These are phyloP conservation scores for Myopa testacea DNA, from an alignment of 2,888 invertebrate genomes.

Conservation along the genomic window DNA sequence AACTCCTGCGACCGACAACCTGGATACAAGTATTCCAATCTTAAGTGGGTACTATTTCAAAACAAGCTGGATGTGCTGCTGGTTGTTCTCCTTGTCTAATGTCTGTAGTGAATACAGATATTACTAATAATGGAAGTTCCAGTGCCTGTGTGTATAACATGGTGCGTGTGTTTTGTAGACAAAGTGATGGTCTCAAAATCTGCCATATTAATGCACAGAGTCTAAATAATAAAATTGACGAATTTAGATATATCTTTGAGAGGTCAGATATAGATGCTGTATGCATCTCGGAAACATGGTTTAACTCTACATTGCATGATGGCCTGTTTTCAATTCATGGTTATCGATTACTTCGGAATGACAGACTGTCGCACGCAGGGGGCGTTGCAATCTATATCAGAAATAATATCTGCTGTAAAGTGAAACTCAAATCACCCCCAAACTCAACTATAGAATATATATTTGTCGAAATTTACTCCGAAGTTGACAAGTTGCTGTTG, in stretches of 20 bases:
- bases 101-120: neutral
- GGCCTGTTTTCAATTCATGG: neutral
- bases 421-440: neutral
- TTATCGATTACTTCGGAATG: neutral
- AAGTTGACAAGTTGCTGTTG: constrained; percentile 2
- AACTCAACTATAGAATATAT: neutral
- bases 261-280: neutral
- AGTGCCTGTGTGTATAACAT: neutral
- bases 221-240: constrained; percentile 15
- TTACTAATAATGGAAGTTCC: neutral
- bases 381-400: neutral
- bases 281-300: neutral
- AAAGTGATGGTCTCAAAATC: constrained; percentile 11
- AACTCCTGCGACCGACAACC: too few relatives aligned
- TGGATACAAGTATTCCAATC: too few relatives aligned
- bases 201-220: constrained; percentile 22
- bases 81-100: neutral
- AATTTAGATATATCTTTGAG: constrained; percentile 19
- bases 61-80: too few relatives aligned
- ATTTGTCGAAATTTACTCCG: constrained; percentile 2
- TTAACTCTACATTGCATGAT: neutral
- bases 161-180: neutral
- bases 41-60: too few relatives aligned
- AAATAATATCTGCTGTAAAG: neutral
- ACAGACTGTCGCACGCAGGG: neutral